phyloP scores from a whole-genome alignment of 2,113 vertebrate species.

The Aix galericulata region DNA sequence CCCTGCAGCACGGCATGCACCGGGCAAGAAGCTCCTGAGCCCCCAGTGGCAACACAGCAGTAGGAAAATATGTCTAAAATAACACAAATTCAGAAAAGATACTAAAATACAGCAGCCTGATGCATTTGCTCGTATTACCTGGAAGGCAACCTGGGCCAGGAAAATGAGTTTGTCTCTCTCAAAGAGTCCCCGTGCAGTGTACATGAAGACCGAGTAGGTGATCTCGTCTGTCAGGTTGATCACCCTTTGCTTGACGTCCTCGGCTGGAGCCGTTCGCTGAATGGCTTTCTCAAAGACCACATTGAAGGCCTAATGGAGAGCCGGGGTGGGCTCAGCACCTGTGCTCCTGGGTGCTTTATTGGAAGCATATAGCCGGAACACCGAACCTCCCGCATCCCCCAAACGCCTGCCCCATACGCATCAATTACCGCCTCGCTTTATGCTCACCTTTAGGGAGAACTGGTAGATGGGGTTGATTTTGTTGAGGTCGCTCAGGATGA shows the following conservation, averaged over 20 bases:
- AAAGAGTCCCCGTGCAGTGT: slow-evolving; percentile 78
- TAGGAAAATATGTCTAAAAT: not conserved
- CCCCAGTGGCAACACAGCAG: not conserved
- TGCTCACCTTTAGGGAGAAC: slow-evolving; percentile 78
- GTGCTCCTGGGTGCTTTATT: not conserved
- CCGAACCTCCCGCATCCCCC: rapidly evolving
- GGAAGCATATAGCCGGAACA: not conserved
- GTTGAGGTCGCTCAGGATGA: slow-evolving; percentile 80
- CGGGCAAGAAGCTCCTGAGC: not conserved
- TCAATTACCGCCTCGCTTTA: not conserved
- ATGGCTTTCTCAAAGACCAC: slow-evolving; percentile 81
- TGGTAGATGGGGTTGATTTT: slow-evolving; percentile 84
- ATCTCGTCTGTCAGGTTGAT: slow-evolving; percentile 78
- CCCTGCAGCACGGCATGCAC: not conserved
- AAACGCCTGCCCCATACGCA: not conserved
- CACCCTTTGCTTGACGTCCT: slow-evolving; percentile 70
- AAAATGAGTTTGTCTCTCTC: slow-evolving; percentile 84
- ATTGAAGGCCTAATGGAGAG: slow-evolving; percentile 67
- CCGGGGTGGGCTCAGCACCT: rapidly evolving
- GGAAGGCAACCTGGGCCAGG: slow-evolving; percentile 79
- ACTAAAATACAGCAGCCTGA: not conserved
- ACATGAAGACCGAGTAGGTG: slow-evolving; percentile 76
- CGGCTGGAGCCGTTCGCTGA: slow-evolving; percentile 4
- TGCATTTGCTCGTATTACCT: slow-evolving; percentile 32
- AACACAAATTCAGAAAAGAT: rapidly evolving